phyloP scores from a whole-genome alignment of 2,888 invertebrate species.

The Gortyna flavago region DNA sequence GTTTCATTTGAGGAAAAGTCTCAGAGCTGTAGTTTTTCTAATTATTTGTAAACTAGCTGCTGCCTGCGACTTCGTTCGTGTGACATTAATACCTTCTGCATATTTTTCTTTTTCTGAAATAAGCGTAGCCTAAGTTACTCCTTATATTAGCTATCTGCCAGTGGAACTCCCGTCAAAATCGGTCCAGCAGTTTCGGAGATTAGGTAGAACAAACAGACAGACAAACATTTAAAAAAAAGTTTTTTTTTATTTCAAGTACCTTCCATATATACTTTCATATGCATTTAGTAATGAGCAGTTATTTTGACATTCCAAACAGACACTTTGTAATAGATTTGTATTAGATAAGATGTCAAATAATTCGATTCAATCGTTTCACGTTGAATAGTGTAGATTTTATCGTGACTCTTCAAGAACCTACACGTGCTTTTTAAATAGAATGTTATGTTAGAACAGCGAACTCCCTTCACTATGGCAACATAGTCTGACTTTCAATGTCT shows the following conservation, averaged over 20 bases:
- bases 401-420: background rate
- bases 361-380: background rate
- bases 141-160: too few relatives aligned
- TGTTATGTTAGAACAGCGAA: background rate
- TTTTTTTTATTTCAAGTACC: background rate
- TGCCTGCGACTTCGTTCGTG: background rate
- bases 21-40: background rate
- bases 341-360: background rate
- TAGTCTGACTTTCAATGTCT: conserved; percentile 27
- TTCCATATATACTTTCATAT: background rate
- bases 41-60: background rate
- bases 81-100: background rate
- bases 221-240: background rate
- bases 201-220: background rate
- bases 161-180: background rate
- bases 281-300: background rate
- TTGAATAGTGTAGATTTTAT: background rate
- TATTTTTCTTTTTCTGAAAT: background rate
- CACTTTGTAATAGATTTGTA: background rate
- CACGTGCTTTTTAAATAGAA: background rate
- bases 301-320: background rate
- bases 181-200: background rate
- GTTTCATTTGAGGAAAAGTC: background rate
- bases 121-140: background rate
- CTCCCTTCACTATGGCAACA: conserved; percentile 22